A percentile compares a stretch with the other conserved stretches of the same genome.
Conservation (phyloP, 2,113 vertebrate genomes). For the Oceanites oceanicus region DNA sequence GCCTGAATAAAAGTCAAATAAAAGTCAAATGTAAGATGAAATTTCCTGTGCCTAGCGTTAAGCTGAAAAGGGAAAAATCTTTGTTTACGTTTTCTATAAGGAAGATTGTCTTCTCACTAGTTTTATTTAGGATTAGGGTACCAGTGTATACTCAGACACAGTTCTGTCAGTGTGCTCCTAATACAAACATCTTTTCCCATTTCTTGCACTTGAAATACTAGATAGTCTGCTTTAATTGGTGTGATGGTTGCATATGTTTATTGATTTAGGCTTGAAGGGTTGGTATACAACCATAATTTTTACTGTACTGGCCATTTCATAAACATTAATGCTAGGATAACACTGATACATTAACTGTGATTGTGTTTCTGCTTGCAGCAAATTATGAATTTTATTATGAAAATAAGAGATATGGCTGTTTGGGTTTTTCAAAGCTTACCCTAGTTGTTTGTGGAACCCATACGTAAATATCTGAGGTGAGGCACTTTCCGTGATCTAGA, state of each 20-base stretch:
- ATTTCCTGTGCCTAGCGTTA: background rate
- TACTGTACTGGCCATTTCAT: background rate
- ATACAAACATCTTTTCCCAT: background rate
- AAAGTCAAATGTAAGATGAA: background rate
- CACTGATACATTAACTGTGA: rapidly evolving
- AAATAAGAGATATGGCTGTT: background rate
- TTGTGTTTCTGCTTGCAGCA: background rate
- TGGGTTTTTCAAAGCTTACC: background rate
- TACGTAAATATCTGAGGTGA: background rate
- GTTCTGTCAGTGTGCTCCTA: background rate
- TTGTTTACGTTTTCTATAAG: background rate
- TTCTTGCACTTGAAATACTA: background rate
- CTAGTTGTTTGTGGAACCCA: background rate
- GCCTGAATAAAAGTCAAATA: background rate
- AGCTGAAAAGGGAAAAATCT: background rate
- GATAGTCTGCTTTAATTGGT: background rate
- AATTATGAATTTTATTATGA: background rate
- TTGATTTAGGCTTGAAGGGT: background rate
- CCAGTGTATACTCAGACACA: rapidly evolving
- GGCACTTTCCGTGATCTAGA: background rate
- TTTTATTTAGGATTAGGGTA: background rate
- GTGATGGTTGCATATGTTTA: background rate
- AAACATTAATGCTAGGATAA: background rate
- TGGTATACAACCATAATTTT: background rate
- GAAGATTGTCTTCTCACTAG: background rate